A percentile compares a stretch with the other conserved stretches of the same genome.
phyloP scores from a whole-genome alignment of 1,140 invertebrate species.

The Diabrotica virgifera region DNA sequence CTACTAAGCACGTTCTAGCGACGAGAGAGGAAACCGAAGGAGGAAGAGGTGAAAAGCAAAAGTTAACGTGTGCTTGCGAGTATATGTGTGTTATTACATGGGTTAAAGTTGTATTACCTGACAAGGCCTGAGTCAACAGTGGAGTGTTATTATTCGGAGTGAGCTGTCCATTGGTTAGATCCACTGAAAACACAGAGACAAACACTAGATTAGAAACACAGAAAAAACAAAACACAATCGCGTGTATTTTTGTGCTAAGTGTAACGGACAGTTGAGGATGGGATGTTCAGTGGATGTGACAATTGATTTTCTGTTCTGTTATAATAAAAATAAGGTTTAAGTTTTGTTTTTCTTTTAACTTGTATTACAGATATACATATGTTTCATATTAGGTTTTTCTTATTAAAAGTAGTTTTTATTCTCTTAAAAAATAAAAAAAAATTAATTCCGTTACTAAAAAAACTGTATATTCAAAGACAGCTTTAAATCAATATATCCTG shows the following conservation, averaged over 20 bases:
- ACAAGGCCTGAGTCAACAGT: conserved; percentile 88
- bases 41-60: neutral
- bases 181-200: conserved; percentile 77
- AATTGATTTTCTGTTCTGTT: neutral
- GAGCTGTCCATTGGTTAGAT: conserved; percentile 90
- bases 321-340: no score
- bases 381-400: no score
- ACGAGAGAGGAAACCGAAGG: neutral
- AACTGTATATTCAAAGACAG: no score
- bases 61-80: neutral
- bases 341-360: no score
- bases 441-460: no score
- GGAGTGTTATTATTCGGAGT: conserved; percentile 92
- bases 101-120: conserved; percentile 64
- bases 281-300: neutral
- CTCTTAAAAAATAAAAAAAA: no score
- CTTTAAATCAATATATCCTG: no score
- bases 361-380: no score
- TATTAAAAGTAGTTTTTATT: no score
- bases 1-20: no score
- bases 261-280: neutral
- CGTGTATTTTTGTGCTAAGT: conserved; percentile 9
- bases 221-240: conserved; percentile 5
- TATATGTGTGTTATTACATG: neutral
- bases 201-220: conserved; percentile 37